Conservation (phyloP, 1,140 invertebrate species). For the Saccostrea cuccullata region DNA sequence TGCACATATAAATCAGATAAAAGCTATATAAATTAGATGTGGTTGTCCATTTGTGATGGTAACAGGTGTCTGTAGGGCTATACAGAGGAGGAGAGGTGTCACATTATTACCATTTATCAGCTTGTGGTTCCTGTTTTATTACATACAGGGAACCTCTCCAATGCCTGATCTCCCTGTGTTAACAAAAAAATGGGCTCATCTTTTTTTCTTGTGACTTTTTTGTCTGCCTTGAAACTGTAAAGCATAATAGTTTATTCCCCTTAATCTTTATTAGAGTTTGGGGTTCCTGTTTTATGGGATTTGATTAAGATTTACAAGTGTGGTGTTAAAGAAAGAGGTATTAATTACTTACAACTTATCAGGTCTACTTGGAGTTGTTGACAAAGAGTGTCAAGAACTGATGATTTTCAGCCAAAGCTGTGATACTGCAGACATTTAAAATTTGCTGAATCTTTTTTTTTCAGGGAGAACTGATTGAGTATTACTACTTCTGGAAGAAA, state of each 20-base stretch:
- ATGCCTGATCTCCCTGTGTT: neutral
- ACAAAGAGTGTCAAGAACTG: neutral
- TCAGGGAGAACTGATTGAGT: conserved; percentile 96
- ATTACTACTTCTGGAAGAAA: conserved; percentile 99
- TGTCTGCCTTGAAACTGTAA: neutral
- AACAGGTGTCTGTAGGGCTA: conserved; percentile 3
- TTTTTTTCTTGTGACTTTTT: neutral
- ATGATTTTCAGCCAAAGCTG: neutral
- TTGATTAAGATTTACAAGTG: neutral
- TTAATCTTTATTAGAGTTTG: neutral
- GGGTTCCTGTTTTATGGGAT: neutral
- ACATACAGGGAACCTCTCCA: neutral
- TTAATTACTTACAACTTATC: neutral
- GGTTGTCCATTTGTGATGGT: conserved; percentile 12
- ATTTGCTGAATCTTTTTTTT: conserved; percentile 54
- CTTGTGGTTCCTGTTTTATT: conserved; percentile 10
- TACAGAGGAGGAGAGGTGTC: neutral
- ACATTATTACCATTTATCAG: conserved; percentile 29
- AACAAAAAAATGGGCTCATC: neutral
- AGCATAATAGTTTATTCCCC: neutral
- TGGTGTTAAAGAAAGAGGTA: neutral
- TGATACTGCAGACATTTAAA: neutral
- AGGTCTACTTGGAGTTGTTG: neutral
- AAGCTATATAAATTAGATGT: conserved; percentile 29
- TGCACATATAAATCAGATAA: conserved; percentile 35